Base-by-base conservation (phyloP, 2,888 invertebrate species). In the Caenorhabditis doughertyi region DNA sequence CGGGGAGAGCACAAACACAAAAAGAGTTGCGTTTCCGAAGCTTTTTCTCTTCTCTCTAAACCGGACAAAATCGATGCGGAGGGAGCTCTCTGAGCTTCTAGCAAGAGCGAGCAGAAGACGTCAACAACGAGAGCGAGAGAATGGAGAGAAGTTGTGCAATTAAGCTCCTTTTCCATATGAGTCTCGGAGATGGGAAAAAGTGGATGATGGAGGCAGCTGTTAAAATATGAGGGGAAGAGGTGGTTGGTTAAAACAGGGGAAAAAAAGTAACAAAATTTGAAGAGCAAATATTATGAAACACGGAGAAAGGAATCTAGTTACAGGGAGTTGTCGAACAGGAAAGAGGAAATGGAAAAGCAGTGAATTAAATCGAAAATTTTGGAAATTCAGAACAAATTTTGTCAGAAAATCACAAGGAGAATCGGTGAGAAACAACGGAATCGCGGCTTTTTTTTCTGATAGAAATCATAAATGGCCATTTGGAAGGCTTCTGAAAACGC, bases 41-140 rank as follows among this genome's bases (percentile, higher is more conserved):
- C 67, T 27, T 29, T 21, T 13, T 27, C 44, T 47, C 44, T 8
- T 3, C 44, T 47, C 44, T 42, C n/a, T n/a, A n/a, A n/a, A n/a
- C n/a, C n/a, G n/a, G 3, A 32, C 39, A 32, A 49, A 51, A 71
- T 71, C 71, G 51, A 71, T 71, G 60, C 71, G 71, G 53, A n/a
- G 21, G 27, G 25, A 25, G 44, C 64, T 29, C 68, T 73, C 53
- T 65, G 65, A 72, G 72, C 72, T 51, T 51, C 55, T 51, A 42
- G 55, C 65, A 70, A 55, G 62, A 62, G 76, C 70, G 70, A 35
- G 47, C 49, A 58, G 65, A 72, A 58, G 64, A 79, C 74, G 73
- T 58, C 83, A 70, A 47, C 70, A 11, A 44, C 60, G 74, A 76
- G 23, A 58, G 13, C 2, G 62, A 35, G 55, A 55, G 62, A 62